A percentile compares a stretch with the other conserved stretches of the same genome.
Conservation (phyloP, 2,888 invertebrate species). For the Cheilosia pagana region DNA sequence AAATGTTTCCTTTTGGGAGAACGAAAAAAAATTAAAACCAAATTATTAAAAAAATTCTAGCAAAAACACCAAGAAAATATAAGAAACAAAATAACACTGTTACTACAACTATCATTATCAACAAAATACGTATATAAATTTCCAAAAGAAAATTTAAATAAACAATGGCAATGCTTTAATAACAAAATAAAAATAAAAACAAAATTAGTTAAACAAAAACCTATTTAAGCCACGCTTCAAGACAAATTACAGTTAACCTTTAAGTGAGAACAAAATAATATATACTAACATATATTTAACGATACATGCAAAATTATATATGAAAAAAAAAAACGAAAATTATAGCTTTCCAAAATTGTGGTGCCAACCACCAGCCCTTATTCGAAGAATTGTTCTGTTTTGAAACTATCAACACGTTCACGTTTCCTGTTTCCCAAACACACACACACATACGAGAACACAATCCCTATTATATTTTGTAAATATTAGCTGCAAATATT, state of each 20-base stretch:
- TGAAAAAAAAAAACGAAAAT: slow-evolving; percentile 43
- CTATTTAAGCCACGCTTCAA: slow-evolving; percentile 66
- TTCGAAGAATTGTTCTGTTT: slow-evolving; percentile 37
- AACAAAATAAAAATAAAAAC: slow-evolving; percentile 46
- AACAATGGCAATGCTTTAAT: slow-evolving; percentile 77
- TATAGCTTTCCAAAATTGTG: slow-evolving; percentile 46
- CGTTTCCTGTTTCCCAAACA: slow-evolving; percentile 65
- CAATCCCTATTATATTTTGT: slow-evolving; percentile 61
- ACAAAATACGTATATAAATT: slow-evolving; percentile 67
- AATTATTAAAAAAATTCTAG: slow-evolving; percentile 44
- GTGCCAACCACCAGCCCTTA: slow-evolving; percentile 19
- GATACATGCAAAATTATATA: slow-evolving; percentile 77
- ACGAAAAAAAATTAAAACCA: slow-evolving; percentile 30
- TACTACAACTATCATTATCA: slow-evolving; percentile 58
- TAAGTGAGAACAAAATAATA: slow-evolving; percentile 33
- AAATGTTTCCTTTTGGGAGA: slow-evolving; percentile 13
- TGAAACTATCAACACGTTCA: slow-evolving; percentile 53
- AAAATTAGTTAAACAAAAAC: slow-evolving; percentile 27
- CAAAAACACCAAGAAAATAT: slow-evolving; percentile 50
- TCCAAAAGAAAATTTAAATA: slow-evolving; percentile 45
- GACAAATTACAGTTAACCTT: slow-evolving; percentile 55
- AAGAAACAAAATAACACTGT: slow-evolving; percentile 49
- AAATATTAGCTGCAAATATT: slow-evolving; percentile 66
- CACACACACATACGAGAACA: slow-evolving; percentile 15
- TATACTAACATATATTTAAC: slow-evolving; percentile 76